Evolutionary conservation across 2,888 invertebrate genomes (phyloP), one percentile per base, ranked within the genome.

Genomic region (Argynnis bischoffii): DNA sequence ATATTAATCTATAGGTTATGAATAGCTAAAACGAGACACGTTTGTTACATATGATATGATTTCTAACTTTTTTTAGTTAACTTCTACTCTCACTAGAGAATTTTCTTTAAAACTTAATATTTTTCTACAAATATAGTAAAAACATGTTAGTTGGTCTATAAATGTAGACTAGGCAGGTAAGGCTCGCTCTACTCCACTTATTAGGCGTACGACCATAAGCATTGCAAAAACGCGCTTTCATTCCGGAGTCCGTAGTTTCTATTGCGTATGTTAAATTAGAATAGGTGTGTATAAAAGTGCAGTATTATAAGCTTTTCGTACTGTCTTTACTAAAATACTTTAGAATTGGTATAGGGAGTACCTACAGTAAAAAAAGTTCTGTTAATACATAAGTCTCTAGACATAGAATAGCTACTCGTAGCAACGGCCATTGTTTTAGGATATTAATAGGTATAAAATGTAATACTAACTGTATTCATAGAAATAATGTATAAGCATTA

Each of bases 201-300:
- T 59, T 73, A 69, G 80, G 79, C 79, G 85, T 84, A 83, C 81
- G 79, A 83, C 77, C 78, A 74, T 76, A 79, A 73, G 74, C 79
- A 74, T 72, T 73, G 69, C 71, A 87, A 88, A 89, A 89, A 88
- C 81, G 81, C 87, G 89, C 90, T 92, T 91, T 92, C 91, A 82
- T 89, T 90, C 90, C 87, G 88, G 87, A 84, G 82, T 67, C 69
- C 65, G 67, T 74, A 85, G 89, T 89, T 91, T 90, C 89, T 87
- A 87, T 84, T 82, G 85, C 77, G 80, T 81, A 84, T 84, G 80
- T 80, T 80, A 82, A 76, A 75, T 75, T 75, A 41, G 35, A 76
- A 83, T 84, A 68, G 61, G 18, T 6, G 41, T 46, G 13, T 13
- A n/a, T 18, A 57, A 3, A 21, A 8, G 6, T 15, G 46, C 15